Percentiles rank a stretch among this genome's conserved stretches.
phyloP scores from a whole-genome alignment of 1,140 invertebrate species.

The Teleogryllus occipitalis region DNA sequence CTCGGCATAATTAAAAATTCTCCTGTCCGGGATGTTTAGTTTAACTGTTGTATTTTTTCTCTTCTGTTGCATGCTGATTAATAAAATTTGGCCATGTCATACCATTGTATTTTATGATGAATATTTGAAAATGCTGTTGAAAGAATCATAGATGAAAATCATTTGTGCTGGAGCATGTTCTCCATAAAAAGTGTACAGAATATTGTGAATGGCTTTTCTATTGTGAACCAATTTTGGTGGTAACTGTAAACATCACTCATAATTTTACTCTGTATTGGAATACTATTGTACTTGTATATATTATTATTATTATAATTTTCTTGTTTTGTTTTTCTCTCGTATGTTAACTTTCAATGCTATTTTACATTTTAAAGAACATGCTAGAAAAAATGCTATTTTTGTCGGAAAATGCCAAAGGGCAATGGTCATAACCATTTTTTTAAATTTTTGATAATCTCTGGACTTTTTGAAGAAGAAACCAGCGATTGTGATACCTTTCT shows the following conservation, averaged over 20 bases:
- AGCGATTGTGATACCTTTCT: too few species aligned
- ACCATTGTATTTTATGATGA: not conserved
- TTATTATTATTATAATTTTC: not conserved
- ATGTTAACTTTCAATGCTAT: not conserved
- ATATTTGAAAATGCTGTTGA: not conserved
- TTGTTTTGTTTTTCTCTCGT: not conserved
- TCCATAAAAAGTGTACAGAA: not conserved
- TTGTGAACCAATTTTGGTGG: not conserved
- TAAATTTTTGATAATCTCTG: not conserved
- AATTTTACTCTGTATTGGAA: not conserved
- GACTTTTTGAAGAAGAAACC: too few species aligned
- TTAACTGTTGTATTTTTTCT: not conserved
- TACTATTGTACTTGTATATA: not conserved
- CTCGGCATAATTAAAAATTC: constrained; percentile 15
- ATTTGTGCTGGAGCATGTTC: not conserved
- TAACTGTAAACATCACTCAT: not conserved
- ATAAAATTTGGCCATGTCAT: constrained; percentile 5
- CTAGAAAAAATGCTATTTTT: not conserved
- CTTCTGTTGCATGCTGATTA: not conserved
- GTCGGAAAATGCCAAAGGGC: not conserved
- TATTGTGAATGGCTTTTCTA: not conserved
- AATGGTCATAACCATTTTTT: not conserved
- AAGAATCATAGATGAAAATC: not conserved
- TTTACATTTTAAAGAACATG: not conserved
- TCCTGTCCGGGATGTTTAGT: not conserved